phyloP scores from a whole-genome alignment of 2,113 vertebrate genomes.

The Synodontis membranacea region DNA sequence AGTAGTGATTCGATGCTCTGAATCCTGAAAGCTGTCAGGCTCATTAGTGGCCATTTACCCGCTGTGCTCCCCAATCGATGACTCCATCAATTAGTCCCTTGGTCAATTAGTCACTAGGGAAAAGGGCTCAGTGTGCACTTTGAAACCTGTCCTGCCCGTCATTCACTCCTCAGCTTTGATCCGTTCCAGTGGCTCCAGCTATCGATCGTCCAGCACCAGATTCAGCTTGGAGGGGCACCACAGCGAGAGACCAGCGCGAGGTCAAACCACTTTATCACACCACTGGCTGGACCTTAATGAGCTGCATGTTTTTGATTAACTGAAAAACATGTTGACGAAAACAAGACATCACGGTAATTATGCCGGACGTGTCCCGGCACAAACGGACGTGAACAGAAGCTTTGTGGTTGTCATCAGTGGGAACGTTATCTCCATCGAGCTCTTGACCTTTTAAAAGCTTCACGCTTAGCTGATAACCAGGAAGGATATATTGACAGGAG shows the following conservation, averaged over 20 bases:
- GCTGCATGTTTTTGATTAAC: neutral
- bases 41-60: conserved; percentile 53
- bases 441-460: neutral
- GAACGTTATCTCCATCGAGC: neutral
- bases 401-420: neutral
- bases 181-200: conserved; percentile 17
- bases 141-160: conserved; percentile 41
- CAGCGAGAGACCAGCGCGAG: neutral
- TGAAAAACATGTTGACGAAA: neutral
- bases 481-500: neutral
- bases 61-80: conserved; percentile 51
- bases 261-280: neutral
- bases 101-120: conserved; percentile 49
- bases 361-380: neutral
- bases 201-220: conserved; percentile 2
- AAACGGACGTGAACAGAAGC: neutral
- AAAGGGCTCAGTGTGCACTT: conserved; percentile 38
- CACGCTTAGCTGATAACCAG: neutral
- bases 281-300: neutral
- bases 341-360: neutral
- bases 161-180: conserved; percentile 33
- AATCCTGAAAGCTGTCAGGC: conserved; percentile 26
- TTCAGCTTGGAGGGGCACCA: conserved; percentile 6
- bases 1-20: neutral
- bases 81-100: conserved; percentile 54